Evolutionary conservation across 2,888 invertebrate genomes (phyloP).

Genomic region (Himalopsyche anomala): DNA sequence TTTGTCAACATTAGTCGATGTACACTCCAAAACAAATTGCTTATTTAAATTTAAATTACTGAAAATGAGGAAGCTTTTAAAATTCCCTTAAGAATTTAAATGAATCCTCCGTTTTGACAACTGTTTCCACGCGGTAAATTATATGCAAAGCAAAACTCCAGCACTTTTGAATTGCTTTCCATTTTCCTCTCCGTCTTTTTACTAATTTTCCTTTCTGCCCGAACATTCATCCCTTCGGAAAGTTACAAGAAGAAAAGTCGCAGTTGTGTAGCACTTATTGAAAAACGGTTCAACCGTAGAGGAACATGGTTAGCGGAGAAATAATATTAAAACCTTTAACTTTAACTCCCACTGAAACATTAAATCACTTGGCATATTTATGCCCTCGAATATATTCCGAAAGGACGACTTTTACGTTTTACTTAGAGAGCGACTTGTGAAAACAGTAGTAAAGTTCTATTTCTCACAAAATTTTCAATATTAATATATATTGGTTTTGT

Average conservation of each 20-base stretch:
- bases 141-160: slow-evolving; percentile 61
- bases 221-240: slow-evolving; percentile 45
- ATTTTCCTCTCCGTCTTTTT: slow-evolving; percentile 48
- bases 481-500: no score
- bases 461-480: no score
- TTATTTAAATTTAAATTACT: slow-evolving; percentile 60
- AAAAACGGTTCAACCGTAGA: slow-evolving; percentile 41
- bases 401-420: neutral
- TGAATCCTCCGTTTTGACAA: slow-evolving; percentile 58
- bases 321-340: slow-evolving; percentile 52
- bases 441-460: no score
- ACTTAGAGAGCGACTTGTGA: neutral
- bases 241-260: slow-evolving; percentile 29
- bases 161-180: slow-evolving; percentile 46
- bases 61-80: slow-evolving; percentile 55
- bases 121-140: slow-evolving; percentile 59
- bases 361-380: slow-evolving; percentile 48
- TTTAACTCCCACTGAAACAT: slow-evolving; percentile 17
- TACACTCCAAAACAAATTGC: slow-evolving; percentile 51
- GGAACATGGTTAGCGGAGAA: slow-evolving; percentile 44
- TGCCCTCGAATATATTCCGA: neutral
- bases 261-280: slow-evolving; percentile 50
- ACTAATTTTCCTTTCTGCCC: slow-evolving; percentile 48
- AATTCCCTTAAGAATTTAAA: slow-evolving; percentile 55
- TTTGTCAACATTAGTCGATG: slow-evolving; percentile 35